A percentile compares a stretch with the other conserved stretches of the same genome.
phyloP scores from a whole-genome alignment of 2,797 vertebrate species.

The Spizella passerina region DNA sequence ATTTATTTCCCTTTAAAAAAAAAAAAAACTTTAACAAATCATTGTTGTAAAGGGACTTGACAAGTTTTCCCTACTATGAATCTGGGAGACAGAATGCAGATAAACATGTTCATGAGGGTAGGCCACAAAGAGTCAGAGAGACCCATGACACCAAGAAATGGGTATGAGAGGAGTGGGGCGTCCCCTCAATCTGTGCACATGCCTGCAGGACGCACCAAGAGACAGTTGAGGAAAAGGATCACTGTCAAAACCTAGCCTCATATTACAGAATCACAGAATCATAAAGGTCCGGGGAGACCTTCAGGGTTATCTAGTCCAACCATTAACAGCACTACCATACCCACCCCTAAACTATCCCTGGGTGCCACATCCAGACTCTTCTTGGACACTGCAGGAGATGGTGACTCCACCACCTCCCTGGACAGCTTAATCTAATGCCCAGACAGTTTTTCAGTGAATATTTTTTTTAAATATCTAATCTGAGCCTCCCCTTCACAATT shows the following conservation, averaged over 20 bases:
- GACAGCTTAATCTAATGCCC: not conserved
- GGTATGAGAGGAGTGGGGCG: not conserved
- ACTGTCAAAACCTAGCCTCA: not conserved
- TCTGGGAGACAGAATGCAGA: conserved; percentile 48
- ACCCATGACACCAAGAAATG: not conserved
- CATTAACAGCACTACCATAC: not conserved
- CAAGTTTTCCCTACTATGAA: conserved; percentile 49
- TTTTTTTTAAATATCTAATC: not conserved
- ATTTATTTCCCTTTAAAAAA: conserved; percentile 55
- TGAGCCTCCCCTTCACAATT: not conserved
- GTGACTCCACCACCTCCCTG: not conserved
- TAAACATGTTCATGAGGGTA: not conserved
- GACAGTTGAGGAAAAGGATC: not conserved
- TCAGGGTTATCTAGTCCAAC: not conserved
- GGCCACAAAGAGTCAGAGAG: not conserved
- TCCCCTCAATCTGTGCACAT: not conserved
- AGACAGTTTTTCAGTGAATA: not conserved
- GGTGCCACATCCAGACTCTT: not conserved
- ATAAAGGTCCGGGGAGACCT: not conserved
- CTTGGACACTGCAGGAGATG: not conserved
- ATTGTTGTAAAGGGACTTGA: conserved; percentile 30
- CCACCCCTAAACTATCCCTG: not conserved
- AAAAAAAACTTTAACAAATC: not conserved
- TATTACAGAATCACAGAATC: not conserved
- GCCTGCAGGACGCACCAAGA: not conserved